Conservation (phyloP, 2,113 vertebrate genomes). For the Sakesphorus luctuosus region DNA sequence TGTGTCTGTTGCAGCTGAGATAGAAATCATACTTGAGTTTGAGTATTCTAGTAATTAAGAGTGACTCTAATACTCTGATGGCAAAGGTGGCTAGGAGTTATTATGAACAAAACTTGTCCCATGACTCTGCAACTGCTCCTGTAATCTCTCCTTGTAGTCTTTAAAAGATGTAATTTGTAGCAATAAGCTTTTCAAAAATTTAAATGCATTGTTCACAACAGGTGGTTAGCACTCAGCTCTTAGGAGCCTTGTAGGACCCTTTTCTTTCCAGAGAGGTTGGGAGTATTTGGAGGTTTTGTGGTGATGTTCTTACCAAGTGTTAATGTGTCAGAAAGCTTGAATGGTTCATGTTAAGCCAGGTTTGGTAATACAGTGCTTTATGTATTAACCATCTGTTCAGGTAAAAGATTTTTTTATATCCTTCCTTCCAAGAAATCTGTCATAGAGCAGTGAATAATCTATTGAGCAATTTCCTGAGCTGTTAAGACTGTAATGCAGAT, state of each 20-base stretch:
- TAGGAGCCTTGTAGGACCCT: neutral
- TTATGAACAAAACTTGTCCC: neutral
- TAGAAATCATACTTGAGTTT: neutral
- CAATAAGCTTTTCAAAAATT: neutral
- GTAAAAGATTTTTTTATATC: neutral
- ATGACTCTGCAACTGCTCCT: neutral
- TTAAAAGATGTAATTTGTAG: neutral
- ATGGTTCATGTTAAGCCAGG: neutral
- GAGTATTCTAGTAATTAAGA: slow-evolving; percentile 19
- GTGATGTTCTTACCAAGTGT: neutral
- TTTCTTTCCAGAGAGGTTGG: neutral
- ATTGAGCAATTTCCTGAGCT: slow-evolving; percentile 29
- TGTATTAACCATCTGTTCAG: neutral
- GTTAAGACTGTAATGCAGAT: neutral
- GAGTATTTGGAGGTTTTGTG: neutral
- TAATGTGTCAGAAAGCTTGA: neutral
- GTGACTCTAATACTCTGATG: neutral
- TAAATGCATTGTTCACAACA: neutral
- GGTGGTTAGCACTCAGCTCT: neutral
- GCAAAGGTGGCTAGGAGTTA: neutral
- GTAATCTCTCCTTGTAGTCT: neutral
- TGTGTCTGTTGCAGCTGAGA: neutral
- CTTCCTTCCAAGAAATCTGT: slow-evolving; percentile 24
- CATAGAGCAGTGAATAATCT: neutral
- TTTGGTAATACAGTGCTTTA: neutral